Conservation (phyloP, 2,797 vertebrate genomes). For the Philypnodon macrostomus region DNA sequence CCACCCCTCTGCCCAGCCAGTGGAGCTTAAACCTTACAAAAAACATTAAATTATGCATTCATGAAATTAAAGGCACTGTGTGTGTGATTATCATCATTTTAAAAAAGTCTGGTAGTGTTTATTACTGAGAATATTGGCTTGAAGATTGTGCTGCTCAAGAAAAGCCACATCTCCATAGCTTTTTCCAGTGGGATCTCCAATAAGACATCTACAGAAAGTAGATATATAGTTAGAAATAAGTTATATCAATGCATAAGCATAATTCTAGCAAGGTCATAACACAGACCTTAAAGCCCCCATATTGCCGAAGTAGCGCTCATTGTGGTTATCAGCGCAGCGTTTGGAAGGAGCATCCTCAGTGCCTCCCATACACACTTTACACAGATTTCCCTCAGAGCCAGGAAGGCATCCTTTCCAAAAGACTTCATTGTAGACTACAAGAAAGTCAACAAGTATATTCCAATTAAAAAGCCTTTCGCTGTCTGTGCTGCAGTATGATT, state of each 20-base stretch:
- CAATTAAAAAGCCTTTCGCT: too few relatives aligned
- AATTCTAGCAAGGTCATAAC: not conserved
- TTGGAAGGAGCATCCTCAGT: conserved; percentile 78
- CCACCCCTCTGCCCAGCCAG: conserved; percentile 81
- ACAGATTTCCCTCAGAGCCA: conserved; percentile 81
- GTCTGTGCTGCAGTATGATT: too few relatives aligned
- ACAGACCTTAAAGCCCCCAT: conserved; percentile 85
- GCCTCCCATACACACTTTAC: conserved; percentile 89
- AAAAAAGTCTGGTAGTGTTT: not conserved
- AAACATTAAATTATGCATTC: too few relatives aligned
- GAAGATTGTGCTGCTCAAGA: conserved; percentile 85
- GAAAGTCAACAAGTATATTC: conserved; percentile 2
- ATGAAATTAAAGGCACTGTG: too few relatives aligned
- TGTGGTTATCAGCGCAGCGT: conserved; percentile 86
- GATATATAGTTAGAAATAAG: not conserved
- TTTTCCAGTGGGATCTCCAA: conserved; percentile 85
- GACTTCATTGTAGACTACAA: conserved; percentile 78
- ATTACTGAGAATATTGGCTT: conserved; percentile 84
- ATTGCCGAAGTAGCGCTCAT: conserved; percentile 89
- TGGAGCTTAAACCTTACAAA: conserved; percentile 75
- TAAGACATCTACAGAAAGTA: conserved; percentile 76
- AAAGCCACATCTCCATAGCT: conserved; percentile 90
- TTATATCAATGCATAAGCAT: not conserved
- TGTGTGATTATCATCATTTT: not conserved
- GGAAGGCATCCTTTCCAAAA: conserved; percentile 94